Evolutionary conservation across 2,888 invertebrate genomes (phyloP), one percentile per base, ranked within the genome.

Genomic region (Empis livida): DNA sequence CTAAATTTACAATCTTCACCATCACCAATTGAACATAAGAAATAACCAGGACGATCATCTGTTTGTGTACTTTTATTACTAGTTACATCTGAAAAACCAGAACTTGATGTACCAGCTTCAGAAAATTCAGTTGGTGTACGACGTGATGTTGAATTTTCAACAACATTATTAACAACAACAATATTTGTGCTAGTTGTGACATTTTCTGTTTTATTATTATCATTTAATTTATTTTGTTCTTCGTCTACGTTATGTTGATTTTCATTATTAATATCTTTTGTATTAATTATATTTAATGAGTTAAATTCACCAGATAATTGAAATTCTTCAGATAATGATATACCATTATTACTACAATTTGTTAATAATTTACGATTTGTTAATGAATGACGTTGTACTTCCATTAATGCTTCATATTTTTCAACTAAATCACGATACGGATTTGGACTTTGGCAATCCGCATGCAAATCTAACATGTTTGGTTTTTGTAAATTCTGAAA

Each of bases 1-100:
- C 86, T 88, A 63, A 88, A 84, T 55, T 84, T 82, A 64, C 86
- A 87, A 62, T 88, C 85, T 56, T 87, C 87, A 11, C 88, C 88
- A 61, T 88, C 88, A 45, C 83, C 85, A 51, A 89, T 87, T 2
- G 86, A 84, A 69, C 87, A 88, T 44, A 89, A 71, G 66, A 88
- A 84, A 14, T 84, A 84, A n/a, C 87, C 88, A 0, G 83, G 80
- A 11, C 83, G 73, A 51, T 78, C 77, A 52, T 88, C 88, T 1
- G 89, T 90, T 62, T 90, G 89, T 5, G 89, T 89, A 3, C 76
- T 76, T 61, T 87, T 88, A 65, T 85, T 86, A 64, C 83, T 82
- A 2, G 84, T 87, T 65, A 89, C 89, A 60, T 89, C 90, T 1
- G 83, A 80, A 63, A 84, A 89, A 10, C 85, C 87, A 1, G 88